phyloP scores from a whole-genome alignment of 2,797 vertebrate genomes.

The Bradypodion pumilum region DNA sequence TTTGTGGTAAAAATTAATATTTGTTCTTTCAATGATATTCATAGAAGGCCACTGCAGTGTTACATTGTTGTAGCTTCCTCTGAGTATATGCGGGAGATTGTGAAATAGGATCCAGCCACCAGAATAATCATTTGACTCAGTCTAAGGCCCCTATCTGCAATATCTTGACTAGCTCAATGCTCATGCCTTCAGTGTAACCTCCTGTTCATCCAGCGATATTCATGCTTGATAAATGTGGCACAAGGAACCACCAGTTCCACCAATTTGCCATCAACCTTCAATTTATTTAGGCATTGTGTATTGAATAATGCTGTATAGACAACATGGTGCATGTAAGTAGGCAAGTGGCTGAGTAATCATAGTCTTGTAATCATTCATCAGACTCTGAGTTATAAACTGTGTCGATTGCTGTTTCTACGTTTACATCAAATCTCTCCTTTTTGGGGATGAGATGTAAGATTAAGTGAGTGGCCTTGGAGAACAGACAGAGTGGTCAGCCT shows the following conservation, averaged over 20 bases:
- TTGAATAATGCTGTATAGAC: background rate
- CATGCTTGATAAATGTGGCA: background rate
- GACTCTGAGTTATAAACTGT: conserved; percentile 15
- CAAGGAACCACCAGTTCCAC: background rate
- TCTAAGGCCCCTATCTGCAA: background rate
- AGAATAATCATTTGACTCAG: background rate
- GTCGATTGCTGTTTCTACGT: conserved; percentile 41
- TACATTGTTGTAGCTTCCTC: background rate
- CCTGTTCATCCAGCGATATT: background rate
- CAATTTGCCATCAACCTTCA: background rate
- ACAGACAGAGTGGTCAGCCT: conserved; percentile 43
- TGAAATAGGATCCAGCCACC: background rate
- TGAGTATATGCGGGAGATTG: background rate
- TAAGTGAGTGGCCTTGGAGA: conserved; percentile 38
- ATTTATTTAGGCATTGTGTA: background rate
- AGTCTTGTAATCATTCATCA: background rate
- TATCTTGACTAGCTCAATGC: background rate
- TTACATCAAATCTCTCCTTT: conserved; percentile 32
- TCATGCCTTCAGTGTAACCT: background rate
- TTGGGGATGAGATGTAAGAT: conserved; percentile 20
- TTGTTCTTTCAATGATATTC: background rate
- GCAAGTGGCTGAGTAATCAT: background rate
- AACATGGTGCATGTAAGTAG: background rate
- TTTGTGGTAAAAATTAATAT: background rate
- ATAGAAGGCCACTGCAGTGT: background rate